Percentiles rank a stretch among this genome's conserved stretches.
Conservation (phyloP, 1,140 invertebrate species). For the Eumeta japonica region DNA sequence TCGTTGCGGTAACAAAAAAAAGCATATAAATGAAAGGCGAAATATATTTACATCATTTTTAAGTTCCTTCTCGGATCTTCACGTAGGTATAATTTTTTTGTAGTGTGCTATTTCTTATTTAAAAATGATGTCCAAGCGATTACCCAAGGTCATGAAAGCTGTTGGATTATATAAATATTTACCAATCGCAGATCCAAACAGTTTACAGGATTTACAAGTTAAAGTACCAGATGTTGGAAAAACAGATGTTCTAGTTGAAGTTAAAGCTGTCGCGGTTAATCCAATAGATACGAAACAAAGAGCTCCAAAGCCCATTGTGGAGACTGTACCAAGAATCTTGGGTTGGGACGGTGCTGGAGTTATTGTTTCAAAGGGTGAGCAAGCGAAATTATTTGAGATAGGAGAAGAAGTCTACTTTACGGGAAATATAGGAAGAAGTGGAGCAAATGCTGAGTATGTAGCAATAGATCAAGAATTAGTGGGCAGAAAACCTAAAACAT, state of each 20-base stretch:
- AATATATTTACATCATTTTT: no score
- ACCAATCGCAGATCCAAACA: conserved; percentile 31
- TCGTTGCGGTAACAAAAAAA: no score
- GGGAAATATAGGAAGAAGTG: conserved; percentile 30
- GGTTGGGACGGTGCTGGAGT: conserved; percentile 42
- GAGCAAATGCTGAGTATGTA: conserved; percentile 40
- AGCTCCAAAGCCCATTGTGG: conserved; percentile 25
- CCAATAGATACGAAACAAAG: conserved; percentile 42
- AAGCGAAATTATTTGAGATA: conserved; percentile 24
- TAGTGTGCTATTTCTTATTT: no score
- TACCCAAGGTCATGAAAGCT: conserved; percentile 39
- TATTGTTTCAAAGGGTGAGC: conserved; percentile 30
- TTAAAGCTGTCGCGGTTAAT: conserved; percentile 39
- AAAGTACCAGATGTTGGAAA: conserved; percentile 24
- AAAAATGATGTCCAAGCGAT: conserved; percentile 23
- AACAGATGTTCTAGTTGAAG: conserved; percentile 36
- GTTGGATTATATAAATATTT: conserved; percentile 46
- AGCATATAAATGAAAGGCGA: no score
- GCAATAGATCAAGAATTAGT: conserved; percentile 34
- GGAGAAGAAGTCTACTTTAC: conserved; percentile 44
- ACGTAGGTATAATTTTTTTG: no score
- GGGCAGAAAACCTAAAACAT: conserved; percentile 34
- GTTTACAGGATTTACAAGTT: conserved; percentile 36
- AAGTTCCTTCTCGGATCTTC: no score
- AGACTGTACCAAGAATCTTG: conserved; percentile 30